Base-by-base conservation (phyloP, 2,888 invertebrate species). In the Lasius fuliginosus region DNA sequence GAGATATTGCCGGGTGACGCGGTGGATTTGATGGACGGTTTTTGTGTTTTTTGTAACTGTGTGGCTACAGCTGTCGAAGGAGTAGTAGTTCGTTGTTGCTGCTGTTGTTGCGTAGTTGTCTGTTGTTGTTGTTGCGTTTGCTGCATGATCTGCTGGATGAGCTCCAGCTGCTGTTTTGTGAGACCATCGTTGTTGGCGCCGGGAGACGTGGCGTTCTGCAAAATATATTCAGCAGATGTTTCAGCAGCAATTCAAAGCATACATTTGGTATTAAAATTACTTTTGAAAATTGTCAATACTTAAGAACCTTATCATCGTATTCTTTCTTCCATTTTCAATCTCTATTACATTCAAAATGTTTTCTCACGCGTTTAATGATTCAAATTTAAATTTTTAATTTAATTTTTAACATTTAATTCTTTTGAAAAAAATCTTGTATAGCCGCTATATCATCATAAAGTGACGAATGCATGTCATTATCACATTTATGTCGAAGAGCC, bases 81-180 rank as follows among this genome's bases (percentile, higher is more conserved):
- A 42, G 75, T 86, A 33, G 92, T 91, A 56, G 93, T 90, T 86
- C 81, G 91, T 49, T 92, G 91, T 83, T 91, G 91, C 56, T 91
- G 92, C 92, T 94, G 94, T 86, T 91, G 90, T 11, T 89, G 82
- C 93, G 77, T 40, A 11, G 53, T 40, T 15, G 77, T 68, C 93
- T 91, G 88, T 92, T 93, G 74, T 84, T 92, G 96, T 91, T 97
- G 97, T 93, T 97, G 97, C 27, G 97, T 97, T 94, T 97, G 97
- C 92, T 97, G 97, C 97, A 97, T 97, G 91, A 97, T 97, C 95
- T 97, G 97, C 94, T 97, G 97, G 92, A 97, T 97, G 92, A 97
- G 96, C 94, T 97, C 97, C 91, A 97, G 95, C 94, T 97, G 97
- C 92, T 97, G 97, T 91, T 97, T 96, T 81, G 97, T 97, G 89